Evolutionary conservation across 1,140 invertebrate genomes (phyloP), one percentile per base, ranked within the genome.

Genomic region (Drosophila navojoa): DNA sequence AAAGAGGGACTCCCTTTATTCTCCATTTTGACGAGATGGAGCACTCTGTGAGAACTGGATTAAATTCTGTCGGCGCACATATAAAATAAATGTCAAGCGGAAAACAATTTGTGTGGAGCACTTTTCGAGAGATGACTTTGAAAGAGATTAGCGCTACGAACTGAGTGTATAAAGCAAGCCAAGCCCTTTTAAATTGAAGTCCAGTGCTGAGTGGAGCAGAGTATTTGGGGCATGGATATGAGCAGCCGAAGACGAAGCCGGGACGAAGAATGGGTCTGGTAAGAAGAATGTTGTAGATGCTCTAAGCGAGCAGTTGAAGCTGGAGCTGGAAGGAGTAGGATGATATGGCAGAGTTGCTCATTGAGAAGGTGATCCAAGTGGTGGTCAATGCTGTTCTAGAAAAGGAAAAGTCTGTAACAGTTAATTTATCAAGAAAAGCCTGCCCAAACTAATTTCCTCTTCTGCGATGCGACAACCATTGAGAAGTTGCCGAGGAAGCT

Each of bases 331-430:
- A 63, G 16, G 35, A 44, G 3, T 19, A 53, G 2, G 32, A 50
- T 6, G 40, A 54, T 19, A 3, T 25, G 10, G 44, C 19, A 29
- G 55, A 60, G 27, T 22, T 3, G 4, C n/a, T n/a, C n/a, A n/a
- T n/a, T n/a, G n/a, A n/a, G n/a, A n/a, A n/a, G n/a, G n/a, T n/a
- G n/a, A n/a, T n/a, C n/a, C n/a, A n/a, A n/a, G n/a, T n/a, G n/a
- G n/a, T n/a, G n/a, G n/a, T n/a, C n/a, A n/a, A n/a, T n/a, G n/a
- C n/a, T n/a, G 32, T 9, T 3, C 35, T 67, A 13, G 64, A 67
- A 11, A 6, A 13, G 4, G n/a, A n/a, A n/a, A 67, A 67, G 64
- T 67, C 29, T 27, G 61, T 63, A 32, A 9, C 9, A 59, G n/a
- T n/a, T n/a, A n/a, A n/a, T n/a, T n/a, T n/a, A n/a, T n/a, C n/a